Evolutionary conservation across 2,888 invertebrate species (phyloP).

Genomic region (Eristalinus aeneus): DNA sequence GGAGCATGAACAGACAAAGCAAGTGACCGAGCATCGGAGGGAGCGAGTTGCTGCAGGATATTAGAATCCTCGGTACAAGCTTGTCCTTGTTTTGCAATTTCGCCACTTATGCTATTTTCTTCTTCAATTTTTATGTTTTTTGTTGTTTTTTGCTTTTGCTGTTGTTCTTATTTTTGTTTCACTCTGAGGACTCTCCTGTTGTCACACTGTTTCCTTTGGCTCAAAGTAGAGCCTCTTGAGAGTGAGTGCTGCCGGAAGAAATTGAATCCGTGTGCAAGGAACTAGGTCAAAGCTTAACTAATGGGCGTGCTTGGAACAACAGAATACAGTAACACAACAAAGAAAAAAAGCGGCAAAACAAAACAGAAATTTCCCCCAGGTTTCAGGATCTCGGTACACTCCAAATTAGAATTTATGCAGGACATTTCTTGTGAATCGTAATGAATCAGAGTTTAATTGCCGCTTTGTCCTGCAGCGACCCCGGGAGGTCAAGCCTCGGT

Average conservation of each 20-base stretch:
- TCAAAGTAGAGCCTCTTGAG: constrained; percentile 6
- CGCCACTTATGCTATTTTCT: constrained; percentile 6
- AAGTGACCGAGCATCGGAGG: neutral
- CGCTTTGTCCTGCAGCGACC: constrained; percentile 5
- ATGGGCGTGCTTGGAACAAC: neutral
- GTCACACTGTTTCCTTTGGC: constrained; percentile 13
- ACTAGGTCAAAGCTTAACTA: constrained; percentile 32
- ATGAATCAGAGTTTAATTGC: constrained; percentile 67
- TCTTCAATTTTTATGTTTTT: neutral
- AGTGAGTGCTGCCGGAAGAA: constrained; percentile 32
- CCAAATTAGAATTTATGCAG: constrained; percentile 60
- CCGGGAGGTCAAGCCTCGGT: neutral
- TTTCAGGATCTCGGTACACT: neutral
- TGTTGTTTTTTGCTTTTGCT: neutral
- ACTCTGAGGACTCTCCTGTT: neutral
- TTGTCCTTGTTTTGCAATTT: constrained; percentile 1
- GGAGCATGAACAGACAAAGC: neutral
- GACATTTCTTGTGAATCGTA: constrained; percentile 51
- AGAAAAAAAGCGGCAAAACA: neutral
- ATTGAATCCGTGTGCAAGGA: constrained; percentile 17
- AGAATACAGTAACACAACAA: neutral
- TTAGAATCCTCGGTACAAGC: constrained; percentile 16
- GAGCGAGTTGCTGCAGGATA: constrained; percentile 27
- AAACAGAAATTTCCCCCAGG: neutral
- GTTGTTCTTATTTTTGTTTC: neutral